These are phyloP conservation scores for Halcyon leucocephala DNA, from an alignment of 2,797 vertebrate genomes.

Conservation along the genomic window DNA sequence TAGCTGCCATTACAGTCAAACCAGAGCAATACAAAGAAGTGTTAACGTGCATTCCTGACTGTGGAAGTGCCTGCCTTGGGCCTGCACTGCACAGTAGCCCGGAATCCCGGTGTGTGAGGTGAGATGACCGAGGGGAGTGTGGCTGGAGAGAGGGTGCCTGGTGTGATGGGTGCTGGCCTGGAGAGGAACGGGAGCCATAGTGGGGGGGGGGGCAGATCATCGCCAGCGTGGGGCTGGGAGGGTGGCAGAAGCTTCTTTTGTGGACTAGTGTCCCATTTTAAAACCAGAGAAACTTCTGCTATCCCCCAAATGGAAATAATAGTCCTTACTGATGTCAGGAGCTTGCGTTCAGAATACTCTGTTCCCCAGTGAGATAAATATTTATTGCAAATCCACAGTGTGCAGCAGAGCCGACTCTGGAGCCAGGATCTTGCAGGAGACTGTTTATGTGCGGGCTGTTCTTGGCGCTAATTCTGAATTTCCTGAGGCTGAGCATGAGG, in stretches of 20 bases:
- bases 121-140: background rate
- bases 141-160: background rate
- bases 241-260: background rate
- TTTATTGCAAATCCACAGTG: constrained; percentile 41
- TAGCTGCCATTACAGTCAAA: background rate
- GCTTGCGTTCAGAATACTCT: constrained; percentile 31
- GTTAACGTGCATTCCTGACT: background rate
- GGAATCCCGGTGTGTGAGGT: accelerated
- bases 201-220: background rate
- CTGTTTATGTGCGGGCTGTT: constrained; percentile 59
- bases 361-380: constrained; percentile 54
- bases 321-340: constrained; percentile 19
- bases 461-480: constrained; percentile 51
- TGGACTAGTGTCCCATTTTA: background rate
- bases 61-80: background rate
- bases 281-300: background rate
- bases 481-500: constrained; percentile 36
- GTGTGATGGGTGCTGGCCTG: background rate
- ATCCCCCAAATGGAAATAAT: background rate
- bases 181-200: background rate
- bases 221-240: background rate
- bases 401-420: constrained; percentile 13
- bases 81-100: background rate
- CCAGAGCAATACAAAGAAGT: background rate
- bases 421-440: constrained; percentile 59